These are phyloP conservation scores for Pseudachorutes palmiensis DNA, from an alignment of 1,140 invertebrate genomes.

Conservation along the genomic window DNA sequence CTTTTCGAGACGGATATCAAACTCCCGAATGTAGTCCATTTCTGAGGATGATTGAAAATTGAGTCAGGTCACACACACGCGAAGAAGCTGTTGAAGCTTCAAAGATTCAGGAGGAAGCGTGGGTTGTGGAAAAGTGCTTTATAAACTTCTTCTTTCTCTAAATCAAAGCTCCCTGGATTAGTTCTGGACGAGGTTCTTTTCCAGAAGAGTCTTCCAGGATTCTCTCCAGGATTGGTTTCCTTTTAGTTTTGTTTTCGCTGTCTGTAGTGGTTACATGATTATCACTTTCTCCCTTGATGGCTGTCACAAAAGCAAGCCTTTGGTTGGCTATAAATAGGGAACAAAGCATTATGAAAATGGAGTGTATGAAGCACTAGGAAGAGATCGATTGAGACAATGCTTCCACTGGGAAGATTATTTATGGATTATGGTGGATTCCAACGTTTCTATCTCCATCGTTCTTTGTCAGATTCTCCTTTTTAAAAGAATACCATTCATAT, in stretches of 20 bases:
- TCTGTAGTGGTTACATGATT: too few relatives aligned
- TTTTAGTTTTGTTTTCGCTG: too few relatives aligned
- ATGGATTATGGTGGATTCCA: neutral
- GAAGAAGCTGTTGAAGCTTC: neutral
- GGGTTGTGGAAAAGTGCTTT: neutral
- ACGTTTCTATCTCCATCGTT: neutral
- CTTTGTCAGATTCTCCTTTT: too few relatives aligned
- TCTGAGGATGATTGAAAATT: neutral
- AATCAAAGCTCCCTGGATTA: neutral
- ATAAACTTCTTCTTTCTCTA: neutral
- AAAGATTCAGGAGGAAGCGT: neutral
- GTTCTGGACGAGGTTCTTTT: neutral
- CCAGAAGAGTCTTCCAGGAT: neutral
- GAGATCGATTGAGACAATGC: neutral
- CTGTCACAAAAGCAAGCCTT: too few relatives aligned
- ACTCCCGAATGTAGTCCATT: constrained; percentile 72
- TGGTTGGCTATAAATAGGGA: too few relatives aligned
- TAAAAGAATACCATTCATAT: too few relatives aligned
- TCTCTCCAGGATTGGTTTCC: too few relatives aligned
- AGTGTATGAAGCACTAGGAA: too few relatives aligned
- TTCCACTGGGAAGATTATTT: neutral
- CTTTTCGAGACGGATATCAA: constrained; percentile 66
- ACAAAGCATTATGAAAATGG: too few relatives aligned
- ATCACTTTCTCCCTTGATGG: too few relatives aligned
- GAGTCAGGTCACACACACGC: neutral